A percentile compares a stretch with the other conserved stretches of the same genome.
phyloP scores from a whole-genome alignment of 2,113 vertebrate genomes.

The Calyptomena viridis region DNA sequence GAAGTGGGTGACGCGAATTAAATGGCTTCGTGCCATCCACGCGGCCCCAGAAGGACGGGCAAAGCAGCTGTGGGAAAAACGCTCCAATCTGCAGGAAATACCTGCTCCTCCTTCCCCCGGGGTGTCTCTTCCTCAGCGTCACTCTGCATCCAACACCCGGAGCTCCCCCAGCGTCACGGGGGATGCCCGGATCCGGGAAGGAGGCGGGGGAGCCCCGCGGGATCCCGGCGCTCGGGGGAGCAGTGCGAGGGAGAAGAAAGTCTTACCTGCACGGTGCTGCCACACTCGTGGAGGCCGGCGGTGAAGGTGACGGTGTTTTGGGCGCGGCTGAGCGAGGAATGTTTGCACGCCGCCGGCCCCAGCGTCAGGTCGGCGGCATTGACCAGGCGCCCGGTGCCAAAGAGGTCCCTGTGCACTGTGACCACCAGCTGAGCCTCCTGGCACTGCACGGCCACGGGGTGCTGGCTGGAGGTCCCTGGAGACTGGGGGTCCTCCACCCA shows the following conservation, averaged over 20 bases:
- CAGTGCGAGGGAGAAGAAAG: not conserved
- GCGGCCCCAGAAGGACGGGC: not conserved
- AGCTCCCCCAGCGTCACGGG: rapidly evolving
- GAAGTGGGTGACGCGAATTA: rapidly evolving
- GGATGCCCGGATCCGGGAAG: not conserved
- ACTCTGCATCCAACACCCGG: not conserved
- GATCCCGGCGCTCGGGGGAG: rapidly evolving
- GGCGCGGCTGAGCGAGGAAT: not conserved
- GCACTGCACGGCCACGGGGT: not conserved
- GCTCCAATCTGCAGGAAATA: rapidly evolving
- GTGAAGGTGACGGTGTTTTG: not conserved
- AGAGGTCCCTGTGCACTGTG: not conserved
- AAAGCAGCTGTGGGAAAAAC: not conserved
- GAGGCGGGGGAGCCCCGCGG: not conserved
- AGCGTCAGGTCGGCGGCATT: not conserved
- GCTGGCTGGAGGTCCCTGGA: not conserved
- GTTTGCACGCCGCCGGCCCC: not conserved
- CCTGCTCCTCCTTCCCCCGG: rapidly evolving
- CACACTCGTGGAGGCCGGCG: not conserved
- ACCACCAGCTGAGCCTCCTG: conserved; percentile 44
- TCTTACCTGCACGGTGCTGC: conserved; percentile 1
- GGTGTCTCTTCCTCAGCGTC: rapidly evolving
- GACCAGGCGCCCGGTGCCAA: conserved; percentile 14
- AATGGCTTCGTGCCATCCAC: not conserved
- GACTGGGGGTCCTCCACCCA: not conserved